Evolutionary conservation across 2,113 vertebrate species (phyloP).

Genomic region (Peromyscus leucopus): DNA sequence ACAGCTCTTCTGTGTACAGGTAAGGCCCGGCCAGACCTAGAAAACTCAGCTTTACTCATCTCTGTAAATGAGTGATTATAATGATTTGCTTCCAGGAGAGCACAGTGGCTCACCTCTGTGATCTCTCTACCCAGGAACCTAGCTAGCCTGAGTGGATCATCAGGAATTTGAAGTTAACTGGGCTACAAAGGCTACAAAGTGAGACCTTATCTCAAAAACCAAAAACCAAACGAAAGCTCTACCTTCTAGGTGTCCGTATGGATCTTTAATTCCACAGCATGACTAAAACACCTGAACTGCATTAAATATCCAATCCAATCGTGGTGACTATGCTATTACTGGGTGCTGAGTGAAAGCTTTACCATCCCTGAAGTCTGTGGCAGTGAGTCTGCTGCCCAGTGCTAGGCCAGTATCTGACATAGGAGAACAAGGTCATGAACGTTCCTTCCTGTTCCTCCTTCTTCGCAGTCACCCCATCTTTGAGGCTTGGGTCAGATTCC

Average conservation of each 20-base stretch:
- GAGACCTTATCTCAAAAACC: neutral
- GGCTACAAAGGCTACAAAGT: neutral
- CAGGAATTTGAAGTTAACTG: neutral
- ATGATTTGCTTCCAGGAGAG: neutral
- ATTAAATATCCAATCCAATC: neutral
- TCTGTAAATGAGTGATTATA: neutral
- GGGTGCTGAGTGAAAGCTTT: neutral
- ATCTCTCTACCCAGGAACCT: no score
- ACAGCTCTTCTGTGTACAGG: neutral
- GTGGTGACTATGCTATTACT: neutral
- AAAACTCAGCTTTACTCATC: neutral
- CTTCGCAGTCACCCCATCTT: neutral
- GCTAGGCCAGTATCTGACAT: accelerated
- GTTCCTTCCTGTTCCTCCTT: neutral
- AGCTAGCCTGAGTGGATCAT: no score
- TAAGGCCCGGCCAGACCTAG: neutral
- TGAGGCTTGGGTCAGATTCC: neutral
- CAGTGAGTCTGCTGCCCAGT: neutral
- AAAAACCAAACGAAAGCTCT: neutral
- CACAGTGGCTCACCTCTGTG: neutral
- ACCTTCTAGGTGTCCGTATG: neutral
- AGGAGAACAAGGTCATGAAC: neutral
- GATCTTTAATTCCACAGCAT: neutral
- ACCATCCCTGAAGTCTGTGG: neutral
- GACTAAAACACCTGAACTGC: neutral